Percentiles rank a stretch among this genome's conserved stretches.
Conservation (phyloP, 2,113 vertebrate species). For the Ciconia boyciana region DNA sequence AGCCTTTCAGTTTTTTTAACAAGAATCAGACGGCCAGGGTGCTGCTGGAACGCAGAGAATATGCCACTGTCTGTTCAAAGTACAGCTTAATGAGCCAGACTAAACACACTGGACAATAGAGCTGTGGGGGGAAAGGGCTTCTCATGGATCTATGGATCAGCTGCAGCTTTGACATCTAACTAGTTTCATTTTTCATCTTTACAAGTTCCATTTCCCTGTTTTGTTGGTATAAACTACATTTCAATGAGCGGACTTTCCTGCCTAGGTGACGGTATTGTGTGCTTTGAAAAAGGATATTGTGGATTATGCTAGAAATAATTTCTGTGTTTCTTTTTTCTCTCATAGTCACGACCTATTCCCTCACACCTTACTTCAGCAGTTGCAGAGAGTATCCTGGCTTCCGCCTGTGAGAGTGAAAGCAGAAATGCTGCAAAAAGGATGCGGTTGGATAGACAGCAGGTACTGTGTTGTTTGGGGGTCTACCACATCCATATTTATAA, state of each 20-base stretch:
- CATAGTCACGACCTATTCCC: constrained; percentile 85
- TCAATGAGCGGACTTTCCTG: constrained; percentile 56
- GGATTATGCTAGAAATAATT: constrained; percentile 66
- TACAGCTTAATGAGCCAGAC: constrained; percentile 52
- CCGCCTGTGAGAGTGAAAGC: constrained; percentile 85
- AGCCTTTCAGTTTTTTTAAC: constrained; percentile 60
- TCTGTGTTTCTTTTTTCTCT: constrained; percentile 63
- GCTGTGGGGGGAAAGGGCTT: constrained; percentile 41
- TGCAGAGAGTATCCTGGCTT: constrained; percentile 87
- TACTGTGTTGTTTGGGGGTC: constrained; percentile 58
- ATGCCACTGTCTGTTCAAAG: constrained; percentile 59
- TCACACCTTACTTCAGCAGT: constrained; percentile 88
- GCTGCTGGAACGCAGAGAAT: constrained; percentile 61
- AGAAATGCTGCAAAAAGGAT: constrained; percentile 86
- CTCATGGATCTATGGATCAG: constrained; percentile 48
- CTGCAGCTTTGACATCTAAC: constrained; percentile 66
- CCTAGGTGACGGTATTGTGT: constrained; percentile 17
- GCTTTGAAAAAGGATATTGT: background rate
- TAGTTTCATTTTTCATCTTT: constrained; percentile 77
- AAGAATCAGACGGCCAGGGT: constrained; percentile 54
- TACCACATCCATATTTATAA: background rate
- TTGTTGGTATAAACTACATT: constrained; percentile 67
- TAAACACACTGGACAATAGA: constrained; percentile 44
- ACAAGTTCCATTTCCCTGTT: constrained; percentile 73
- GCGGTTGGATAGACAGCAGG: constrained; percentile 84